Base-by-base conservation (phyloP, 2,888 invertebrate genomes). In the Mythimna lalbum region DNA sequence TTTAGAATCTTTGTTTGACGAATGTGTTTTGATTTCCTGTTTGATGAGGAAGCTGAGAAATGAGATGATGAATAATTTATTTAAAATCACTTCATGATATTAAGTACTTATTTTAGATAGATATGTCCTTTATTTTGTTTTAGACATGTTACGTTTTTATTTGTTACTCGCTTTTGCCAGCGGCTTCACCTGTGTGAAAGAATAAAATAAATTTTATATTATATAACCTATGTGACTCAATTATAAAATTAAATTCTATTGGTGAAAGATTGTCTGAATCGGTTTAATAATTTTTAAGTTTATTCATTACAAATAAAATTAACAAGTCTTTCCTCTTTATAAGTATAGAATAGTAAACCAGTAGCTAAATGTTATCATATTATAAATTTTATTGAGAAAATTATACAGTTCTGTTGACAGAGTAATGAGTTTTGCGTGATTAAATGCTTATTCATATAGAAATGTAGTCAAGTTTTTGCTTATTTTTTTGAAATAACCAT, bases 1-100 rank as follows among this genome's bases (percentile, higher is more conserved):
- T 56, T 49, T 36, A 66, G 80, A 78, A 80, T 83, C 70, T 76
- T 85, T 85, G 81, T 86, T 83, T 82, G 81, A 84, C 81, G 82
- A 75, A 73, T 78, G 76, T 76, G 78, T 86, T 88, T 85, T 83
- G 83, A 85, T 86, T 81, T 62, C 4, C 57, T 66, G 57, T 65
- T 63, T 56, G 10, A 47, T 33, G 53, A 64, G 33, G 49, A 2
- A 12, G 21, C 4, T 50, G 7, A 31, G 31, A 4, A 36, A 31
- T 70, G 47, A 60, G 43, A 43, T 43, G 43, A 39, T 39, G 12
- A 39, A 39, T 39, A 4, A 39, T 3, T 39, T 39, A 39, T 39
- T 39, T 14, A 4, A 39, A 39, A 43, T 17, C 17, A 43, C 17
- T 4, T 43, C 14, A 43, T 1, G 39, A 3, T 56, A 21, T 56